Base-by-base conservation (phyloP, 2,113 vertebrate species). In the Chelonoidis abingdonii region DNA sequence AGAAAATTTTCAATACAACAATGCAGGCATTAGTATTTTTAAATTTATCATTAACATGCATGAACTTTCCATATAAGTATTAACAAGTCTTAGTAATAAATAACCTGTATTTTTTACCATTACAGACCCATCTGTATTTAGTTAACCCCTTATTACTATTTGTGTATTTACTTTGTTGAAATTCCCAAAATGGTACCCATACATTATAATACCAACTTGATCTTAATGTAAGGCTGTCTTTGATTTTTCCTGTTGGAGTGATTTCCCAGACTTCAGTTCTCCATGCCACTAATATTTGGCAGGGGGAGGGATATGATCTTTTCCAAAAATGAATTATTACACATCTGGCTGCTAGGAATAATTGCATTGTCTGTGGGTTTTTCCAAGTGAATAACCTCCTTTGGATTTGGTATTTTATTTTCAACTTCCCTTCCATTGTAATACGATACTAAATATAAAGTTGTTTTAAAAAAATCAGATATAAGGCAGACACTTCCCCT, bases 381-480 rank as follows among this genome's bases (percentile, higher is more conserved):
- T 87, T 93, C 79, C 90, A 89, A 96, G 65, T 6, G 27, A 93
- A 35, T 44, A 56, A 85, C 13, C 27, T 57, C 49, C 80, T 92
- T 57, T n/a, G 80, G 41, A 78, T 13, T 9, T 72, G 65, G 3
- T 69, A 83, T 88, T 89, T 91, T 81, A 53, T 80, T 94, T 72
- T 7, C 41, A 82, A 29, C 7, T 92, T 94, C 38, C 38, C 4
- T 44, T 89, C 24, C 12, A 5, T 24, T 47, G 25, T 12, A 86
- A 49, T 5, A 76, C 76, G 93, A 56, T 21, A 84, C 6, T 24
- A 84, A 84, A 49, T 31, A 8, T 56, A 38, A 83, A 41, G 69
- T 5, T 41, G 59, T 8, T 69, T 85, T 83, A 31, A 17, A 79
- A 84, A 53, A 86, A 44, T 25, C 22, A 47, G 56, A 79, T 65